A percentile compares a stretch with the other conserved stretches of the same genome.
These are phyloP conservation scores for Umimayanthus kanabou DNA, from an alignment of 92 coral and sea anemone genomes.

Conservation along the genomic window DNA sequence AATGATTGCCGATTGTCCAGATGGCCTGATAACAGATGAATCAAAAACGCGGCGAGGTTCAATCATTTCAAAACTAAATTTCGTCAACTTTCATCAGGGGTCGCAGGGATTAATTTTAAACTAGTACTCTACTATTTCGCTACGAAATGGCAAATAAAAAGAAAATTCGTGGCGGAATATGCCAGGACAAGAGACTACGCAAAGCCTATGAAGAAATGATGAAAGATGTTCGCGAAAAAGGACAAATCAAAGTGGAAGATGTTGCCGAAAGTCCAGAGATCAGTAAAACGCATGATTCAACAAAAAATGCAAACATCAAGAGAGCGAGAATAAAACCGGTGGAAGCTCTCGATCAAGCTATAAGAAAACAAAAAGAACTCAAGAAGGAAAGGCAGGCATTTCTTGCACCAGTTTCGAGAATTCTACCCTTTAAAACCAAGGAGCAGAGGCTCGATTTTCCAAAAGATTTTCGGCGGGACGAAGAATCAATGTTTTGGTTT, in stretches of 20 bases:
- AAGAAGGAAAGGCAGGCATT: constrained; percentile 52
- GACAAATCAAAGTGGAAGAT: constrained; percentile 4
- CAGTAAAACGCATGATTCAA: not conserved
- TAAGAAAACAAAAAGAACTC: constrained; percentile 59
- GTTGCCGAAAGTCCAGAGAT: not conserved
- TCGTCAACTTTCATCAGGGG: not conserved
- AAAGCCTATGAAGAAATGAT: constrained; percentile 34
- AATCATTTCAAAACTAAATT: not conserved
- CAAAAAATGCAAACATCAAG: not conserved
- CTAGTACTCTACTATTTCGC: not conserved
- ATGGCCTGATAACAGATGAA: not conserved
- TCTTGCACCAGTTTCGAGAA: constrained; percentile 58
- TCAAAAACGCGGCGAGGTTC: not conserved
- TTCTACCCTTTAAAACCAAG: constrained; percentile 64
- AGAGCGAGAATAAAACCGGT: constrained; percentile 51
- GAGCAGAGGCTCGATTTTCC: constrained; percentile 57
- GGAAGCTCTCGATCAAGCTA: constrained; percentile 57
- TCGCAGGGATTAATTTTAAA: not conserved
- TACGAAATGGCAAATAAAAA: constrained; percentile 26
- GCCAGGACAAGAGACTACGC: constrained; percentile 18
- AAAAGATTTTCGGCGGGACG: constrained; percentile 60
- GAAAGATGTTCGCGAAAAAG: constrained; percentile 21
- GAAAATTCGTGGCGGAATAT: not conserved
- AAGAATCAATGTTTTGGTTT: constrained; percentile 49
- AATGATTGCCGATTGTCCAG: not conserved